phyloP scores from a whole-genome alignment of 2,888 invertebrate genomes.

The Lacanobia wlatinum region DNA sequence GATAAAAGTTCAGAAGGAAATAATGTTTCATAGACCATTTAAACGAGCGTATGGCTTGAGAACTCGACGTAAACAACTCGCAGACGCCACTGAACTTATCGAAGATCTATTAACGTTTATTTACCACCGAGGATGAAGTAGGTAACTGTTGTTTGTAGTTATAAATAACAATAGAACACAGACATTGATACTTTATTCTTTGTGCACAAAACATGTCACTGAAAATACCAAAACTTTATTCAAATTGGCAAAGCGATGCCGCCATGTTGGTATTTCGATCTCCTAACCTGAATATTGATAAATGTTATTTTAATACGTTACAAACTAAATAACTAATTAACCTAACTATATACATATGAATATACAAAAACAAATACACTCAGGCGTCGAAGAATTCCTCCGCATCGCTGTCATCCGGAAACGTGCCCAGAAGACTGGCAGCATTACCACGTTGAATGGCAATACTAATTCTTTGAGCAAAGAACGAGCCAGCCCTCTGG shows the following conservation, averaged over 20 bases:
- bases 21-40: slow-evolving; percentile 49
- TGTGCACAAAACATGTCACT: background rate
- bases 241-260: background rate
- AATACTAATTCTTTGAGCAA: too few species aligned
- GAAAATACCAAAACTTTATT: background rate
- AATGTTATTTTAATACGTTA: too few species aligned
- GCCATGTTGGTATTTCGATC: too few species aligned
- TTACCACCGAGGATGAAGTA: slow-evolving; percentile 6
- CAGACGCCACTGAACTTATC: slow-evolving; percentile 31
- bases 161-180: background rate
- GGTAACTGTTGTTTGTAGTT: slow-evolving; percentile 15
- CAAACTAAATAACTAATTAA: too few species aligned
- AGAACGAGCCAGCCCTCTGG: too few species aligned
- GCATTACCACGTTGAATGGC: too few species aligned
- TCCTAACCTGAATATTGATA: too few species aligned
- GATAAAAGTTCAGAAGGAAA: slow-evolving; percentile 53
- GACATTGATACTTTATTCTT: background rate
- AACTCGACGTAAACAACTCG: slow-evolving; percentile 43
- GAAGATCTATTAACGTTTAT: slow-evolving; percentile 32
- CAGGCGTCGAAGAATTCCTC: too few species aligned
- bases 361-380: too few species aligned
- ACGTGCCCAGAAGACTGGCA: too few species aligned
- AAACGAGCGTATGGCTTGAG: slow-evolving; percentile 24
- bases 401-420: too few species aligned
- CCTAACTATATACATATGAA: too few species aligned